Conservation (phyloP, 2,797 vertebrate species). For the Eleutherodactylus coqui region DNA sequence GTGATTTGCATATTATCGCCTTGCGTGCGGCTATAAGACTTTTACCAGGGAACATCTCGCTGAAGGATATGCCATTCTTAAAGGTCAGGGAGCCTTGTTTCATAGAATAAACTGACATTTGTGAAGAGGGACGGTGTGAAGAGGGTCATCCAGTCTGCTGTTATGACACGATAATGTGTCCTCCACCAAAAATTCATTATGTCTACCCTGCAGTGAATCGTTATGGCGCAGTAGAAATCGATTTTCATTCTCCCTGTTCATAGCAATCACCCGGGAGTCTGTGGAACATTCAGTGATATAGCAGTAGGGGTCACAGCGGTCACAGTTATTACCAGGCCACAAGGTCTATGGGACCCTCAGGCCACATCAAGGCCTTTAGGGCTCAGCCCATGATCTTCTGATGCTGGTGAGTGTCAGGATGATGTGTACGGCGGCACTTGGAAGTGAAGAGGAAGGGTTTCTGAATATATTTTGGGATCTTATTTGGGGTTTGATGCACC, state of each 20-base stretch:
- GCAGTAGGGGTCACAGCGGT: not conserved
- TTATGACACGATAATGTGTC: slow-evolving; percentile 23
- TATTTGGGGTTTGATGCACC: too few relatives aligned
- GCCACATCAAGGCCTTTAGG: not conserved
- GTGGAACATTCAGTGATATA: not conserved
- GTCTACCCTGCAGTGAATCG: not conserved
- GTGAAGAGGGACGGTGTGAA: not conserved
- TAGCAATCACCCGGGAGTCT: not conserved
- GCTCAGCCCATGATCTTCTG: not conserved
- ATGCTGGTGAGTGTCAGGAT: too few relatives aligned
- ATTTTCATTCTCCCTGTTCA: not conserved
- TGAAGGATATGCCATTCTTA: slow-evolving; percentile 25
- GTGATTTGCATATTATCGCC: slow-evolving; percentile 56
- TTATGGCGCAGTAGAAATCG: not conserved
- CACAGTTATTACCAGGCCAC: not conserved
- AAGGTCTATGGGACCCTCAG: not conserved
- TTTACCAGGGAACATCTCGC: slow-evolving; percentile 45
- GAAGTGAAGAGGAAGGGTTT: too few relatives aligned
- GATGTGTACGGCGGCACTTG: too few relatives aligned
- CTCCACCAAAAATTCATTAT: not conserved
- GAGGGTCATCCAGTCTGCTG: not conserved
- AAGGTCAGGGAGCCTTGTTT: slow-evolving; percentile 48
- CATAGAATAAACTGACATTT: slow-evolving; percentile 45
- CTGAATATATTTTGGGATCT: too few relatives aligned
- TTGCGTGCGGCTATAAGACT: slow-evolving; percentile 12